phyloP scores from a whole-genome alignment of 2,797 vertebrate species.

The Anabacerthia variegaticeps region DNA sequence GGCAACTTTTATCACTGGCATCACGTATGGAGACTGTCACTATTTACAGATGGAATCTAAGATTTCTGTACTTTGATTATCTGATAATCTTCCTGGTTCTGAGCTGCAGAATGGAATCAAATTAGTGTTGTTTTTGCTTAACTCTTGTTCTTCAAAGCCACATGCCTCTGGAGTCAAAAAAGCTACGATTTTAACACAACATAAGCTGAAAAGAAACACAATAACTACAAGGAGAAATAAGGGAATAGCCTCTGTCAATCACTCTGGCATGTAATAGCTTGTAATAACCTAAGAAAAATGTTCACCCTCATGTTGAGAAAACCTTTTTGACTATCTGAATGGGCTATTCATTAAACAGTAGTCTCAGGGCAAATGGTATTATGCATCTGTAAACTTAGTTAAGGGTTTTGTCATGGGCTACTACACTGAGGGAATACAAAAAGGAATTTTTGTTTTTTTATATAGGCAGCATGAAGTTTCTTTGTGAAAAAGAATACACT shows the following conservation, averaged over 20 bases:
- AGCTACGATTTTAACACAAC: background rate
- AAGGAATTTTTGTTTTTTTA: background rate
- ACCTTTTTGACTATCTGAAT: background rate
- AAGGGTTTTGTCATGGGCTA: background rate
- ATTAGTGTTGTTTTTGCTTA: constrained; percentile 21
- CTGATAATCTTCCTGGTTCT: constrained; percentile 43
- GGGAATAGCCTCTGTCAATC: constrained; percentile 2
- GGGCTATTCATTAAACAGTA: background rate
- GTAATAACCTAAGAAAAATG: background rate
- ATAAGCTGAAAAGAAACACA: background rate
- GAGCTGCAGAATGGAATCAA: constrained; percentile 31
- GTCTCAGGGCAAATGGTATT: background rate
- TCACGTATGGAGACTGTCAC: background rate
- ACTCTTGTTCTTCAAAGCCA: constrained; percentile 38
- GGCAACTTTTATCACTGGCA: constrained; percentile 21
- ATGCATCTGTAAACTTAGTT: background rate
- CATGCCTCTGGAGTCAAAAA: constrained; percentile 13
- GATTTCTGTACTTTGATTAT: constrained; percentile 21
- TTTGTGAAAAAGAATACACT: background rate
- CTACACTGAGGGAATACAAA: background rate
- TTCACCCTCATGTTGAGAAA: background rate
- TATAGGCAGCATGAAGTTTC: background rate
- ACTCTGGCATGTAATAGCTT: background rate
- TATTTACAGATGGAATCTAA: constrained; percentile 2
- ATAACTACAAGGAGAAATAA: background rate